Evolutionary conservation across 1,140 invertebrate species (phyloP).

Genomic region (Nebria ingens): DNA sequence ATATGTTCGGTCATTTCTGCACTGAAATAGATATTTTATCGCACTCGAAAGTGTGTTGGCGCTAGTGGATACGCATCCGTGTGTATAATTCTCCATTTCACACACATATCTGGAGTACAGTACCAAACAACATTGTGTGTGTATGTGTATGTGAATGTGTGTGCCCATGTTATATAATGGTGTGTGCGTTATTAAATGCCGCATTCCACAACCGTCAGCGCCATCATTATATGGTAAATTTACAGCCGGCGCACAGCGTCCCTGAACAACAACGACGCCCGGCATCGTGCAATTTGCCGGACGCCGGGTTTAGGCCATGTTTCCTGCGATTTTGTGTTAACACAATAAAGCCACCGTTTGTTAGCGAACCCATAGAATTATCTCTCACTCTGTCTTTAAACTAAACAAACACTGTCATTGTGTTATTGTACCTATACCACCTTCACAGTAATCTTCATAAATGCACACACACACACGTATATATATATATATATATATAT

Average conservation of each 20-base stretch:
- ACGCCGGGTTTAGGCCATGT: background rate
- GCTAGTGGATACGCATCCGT: no score
- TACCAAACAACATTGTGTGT: no score
- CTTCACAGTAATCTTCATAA: no score
- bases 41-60: no score
- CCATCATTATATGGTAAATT: slow-evolving; percentile 23
- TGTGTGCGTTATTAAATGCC: slow-evolving; percentile 20
- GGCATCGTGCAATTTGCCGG: background rate
- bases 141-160: slow-evolving; percentile 11
- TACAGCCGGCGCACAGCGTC: slow-evolving; percentile 15
- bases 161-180: slow-evolving; percentile 14
- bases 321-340: background rate
- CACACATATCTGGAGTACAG: no score
- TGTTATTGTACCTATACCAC: no score
- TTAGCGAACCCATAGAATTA: no score
- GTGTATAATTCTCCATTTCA: no score
- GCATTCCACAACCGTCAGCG: slow-evolving; percentile 20
- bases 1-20: no score
- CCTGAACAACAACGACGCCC: background rate
- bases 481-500: slow-evolving; percentile 3
- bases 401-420: no score
- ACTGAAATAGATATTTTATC: no score
- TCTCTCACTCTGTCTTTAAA: no score
- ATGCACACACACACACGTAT: slow-evolving; percentile 3
- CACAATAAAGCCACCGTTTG: background rate